These are phyloP conservation scores for Piliocolobus tephrosceles DNA, from an alignment of 2,113 vertebrate genomes.

Conservation along the genomic window DNA sequence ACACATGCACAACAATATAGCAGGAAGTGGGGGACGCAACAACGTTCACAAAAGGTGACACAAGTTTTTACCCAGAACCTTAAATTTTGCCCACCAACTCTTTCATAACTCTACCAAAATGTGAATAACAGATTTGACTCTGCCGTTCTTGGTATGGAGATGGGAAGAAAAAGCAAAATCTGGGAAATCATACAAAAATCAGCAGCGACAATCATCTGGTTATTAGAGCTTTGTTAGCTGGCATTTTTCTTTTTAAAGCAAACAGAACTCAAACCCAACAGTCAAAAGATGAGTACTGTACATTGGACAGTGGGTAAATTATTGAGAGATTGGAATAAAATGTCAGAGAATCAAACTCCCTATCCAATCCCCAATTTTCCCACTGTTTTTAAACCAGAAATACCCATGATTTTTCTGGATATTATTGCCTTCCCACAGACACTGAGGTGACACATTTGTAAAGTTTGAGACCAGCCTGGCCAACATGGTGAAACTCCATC, in stretches of 20 bases:
- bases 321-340: conserved; percentile 15
- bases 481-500: too few species aligned
- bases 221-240: neutral
- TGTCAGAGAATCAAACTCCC: neutral
- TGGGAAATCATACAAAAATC: neutral
- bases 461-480: too few species aligned
- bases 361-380: neutral
- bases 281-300: neutral
- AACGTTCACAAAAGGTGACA: neutral
- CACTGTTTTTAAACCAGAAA: neutral
- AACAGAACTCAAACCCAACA: neutral
- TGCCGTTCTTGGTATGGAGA: neutral
- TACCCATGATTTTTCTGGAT: neutral
- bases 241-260: neutral
- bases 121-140: neutral
- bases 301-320: neutral
- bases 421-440: neutral
- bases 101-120: neutral
- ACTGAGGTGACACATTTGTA: neutral
- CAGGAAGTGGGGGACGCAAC: neutral
- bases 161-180: neutral
- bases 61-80: neutral
- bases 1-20: neutral
- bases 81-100: neutral
- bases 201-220: neutral